These are phyloP conservation scores for Brotula barbata DNA, from an alignment of 2,797 vertebrate genomes.

Conservation along the genomic window DNA sequence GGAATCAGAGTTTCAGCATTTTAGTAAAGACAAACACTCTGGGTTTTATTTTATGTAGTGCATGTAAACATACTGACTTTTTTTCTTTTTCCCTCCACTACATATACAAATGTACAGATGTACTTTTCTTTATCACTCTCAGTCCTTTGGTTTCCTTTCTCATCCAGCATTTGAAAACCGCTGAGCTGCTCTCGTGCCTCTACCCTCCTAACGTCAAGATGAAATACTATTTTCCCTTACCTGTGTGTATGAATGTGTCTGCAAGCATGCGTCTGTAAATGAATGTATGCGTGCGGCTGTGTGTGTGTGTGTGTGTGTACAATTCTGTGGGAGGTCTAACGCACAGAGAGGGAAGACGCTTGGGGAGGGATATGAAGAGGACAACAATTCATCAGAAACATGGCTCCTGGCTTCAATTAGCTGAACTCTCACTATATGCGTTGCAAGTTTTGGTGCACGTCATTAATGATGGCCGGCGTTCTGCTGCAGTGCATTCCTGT, in stretches of 20 bases:
- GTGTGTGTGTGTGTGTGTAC: slow-evolving; percentile 14
- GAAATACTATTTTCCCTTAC: slow-evolving; percentile 44
- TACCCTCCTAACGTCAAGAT: slow-evolving; percentile 45
- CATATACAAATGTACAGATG: slow-evolving; percentile 12
- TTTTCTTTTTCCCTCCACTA: slow-evolving; percentile 6
- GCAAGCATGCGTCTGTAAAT: too few relatives aligned
- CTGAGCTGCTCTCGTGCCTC: slow-evolving; percentile 42
- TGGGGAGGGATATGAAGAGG: slow-evolving; percentile 54
- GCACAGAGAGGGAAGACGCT: slow-evolving; percentile 43
- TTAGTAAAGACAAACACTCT: neutral
- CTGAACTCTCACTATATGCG: slow-evolving; percentile 27
- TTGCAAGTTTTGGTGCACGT: slow-evolving; percentile 35
- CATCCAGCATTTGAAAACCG: slow-evolving; percentile 54
- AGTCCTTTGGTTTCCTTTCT: slow-evolving; percentile 40
- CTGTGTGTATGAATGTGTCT: slow-evolving; percentile 27
- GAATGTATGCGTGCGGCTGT: slow-evolving; percentile 18
- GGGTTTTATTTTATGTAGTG: neutral
- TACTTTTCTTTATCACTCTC: slow-evolving; percentile 27
- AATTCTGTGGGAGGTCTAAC: slow-evolving; percentile 66
- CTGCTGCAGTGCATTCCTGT: slow-evolving; percentile 20
- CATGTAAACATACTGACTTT: too few relatives aligned
- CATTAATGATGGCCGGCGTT: slow-evolving; percentile 38
- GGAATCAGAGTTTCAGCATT: slow-evolving; percentile 37
- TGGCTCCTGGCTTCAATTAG: slow-evolving; percentile 65
- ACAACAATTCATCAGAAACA: slow-evolving; percentile 61